Evolutionary conservation across 2,113 vertebrate genomes (phyloP), one percentile per base, ranked within the genome.

Genomic region (Dromiciops gliroides): DNA sequence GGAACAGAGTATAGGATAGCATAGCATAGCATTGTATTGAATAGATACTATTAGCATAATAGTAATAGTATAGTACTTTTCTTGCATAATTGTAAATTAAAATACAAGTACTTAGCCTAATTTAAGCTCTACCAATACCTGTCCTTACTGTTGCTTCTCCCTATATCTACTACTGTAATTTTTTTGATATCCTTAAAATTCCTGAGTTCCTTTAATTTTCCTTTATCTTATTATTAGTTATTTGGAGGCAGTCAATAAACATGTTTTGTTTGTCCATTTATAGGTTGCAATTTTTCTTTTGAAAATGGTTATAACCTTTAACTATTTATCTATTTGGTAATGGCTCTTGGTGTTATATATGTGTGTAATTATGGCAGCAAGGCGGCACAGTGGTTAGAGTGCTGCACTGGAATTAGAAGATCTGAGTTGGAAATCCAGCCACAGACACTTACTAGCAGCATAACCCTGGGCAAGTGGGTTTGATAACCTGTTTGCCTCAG

Each of bases 11-110:
- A 60, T 12, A n/a, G n/a, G n/a, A n/a, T 52, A n/a, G 14, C 0
- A 56, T 31, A 91, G 28, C 53, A 53, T 48, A 75, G 11, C 89
- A 67, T 92, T 94, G 90, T 14, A 94, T 93, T 92, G 60, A 67
- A 67, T 67, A 16, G 60, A 67, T 75, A 75, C 5, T 75, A 44
- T 44, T 75, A 22, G 16, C 44, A 22, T 44, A 75, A 75, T n/a
- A 31, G 56, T 31, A 67, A 67, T 67, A 67, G 14, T n/a, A 44
- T 75, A 10, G 60, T 67, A 37, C 4, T 44, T 67, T 67, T 67
- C 26, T 67, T 22, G 2, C 37, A 44, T 44, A 44, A 44, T 75
- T 75, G 8, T n/a, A 75, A 75, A 22, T 22, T 75, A 75, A 22
- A 67, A 75, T 44, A 22, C 37, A 75, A 44, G 7, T 44, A 75